Base-by-base conservation (phyloP, 1,140 invertebrate genomes). In the Brachionus manjavacas region DNA sequence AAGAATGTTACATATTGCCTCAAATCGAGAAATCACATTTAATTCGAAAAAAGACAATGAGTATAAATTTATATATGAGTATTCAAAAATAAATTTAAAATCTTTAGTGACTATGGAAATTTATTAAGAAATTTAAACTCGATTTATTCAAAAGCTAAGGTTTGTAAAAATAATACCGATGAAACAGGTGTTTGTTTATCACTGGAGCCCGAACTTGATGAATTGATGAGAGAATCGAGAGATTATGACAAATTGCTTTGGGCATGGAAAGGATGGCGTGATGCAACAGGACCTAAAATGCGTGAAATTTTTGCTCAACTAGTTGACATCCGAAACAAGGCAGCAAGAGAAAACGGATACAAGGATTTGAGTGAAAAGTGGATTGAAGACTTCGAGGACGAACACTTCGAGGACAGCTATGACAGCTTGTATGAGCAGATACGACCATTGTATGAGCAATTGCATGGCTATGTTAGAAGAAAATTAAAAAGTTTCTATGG, bases 381-480 rank as follows among this genome's bases (percentile, higher is more conserved):
- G 88, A 85, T 86, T 11, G 64, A 64, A 16, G 85, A 87, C 46
- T 89, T 87, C 76, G 87, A 87, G 66, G 68, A 86, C 3, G 86
- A 86, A 6, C 78, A 88, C 11, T 72, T 89, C 23, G 86, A 88
- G 41, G 55, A 70, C 23, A 86, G 85, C 55, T 83, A 85, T 16
- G 85, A 86, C 16, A 49, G 80, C 4, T 52, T 89, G 46, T 89
- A 87, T 86, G 8, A 70, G 8, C 85, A 88, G 46, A 78, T 89
- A 11, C 84, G 85, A 20, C 88, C 88, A 25, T 31, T 89, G 8
- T 90, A 89, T 64, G 64, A 86, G 23, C 85, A 89, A 52, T 85
- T 90, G 8, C 89, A 89, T 72, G 87, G 88, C 0, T 90, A 88
- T 84, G 88, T 89, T 25, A 72, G 88, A 52, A 64, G 84, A 6